These are phyloP conservation scores for Schizaphis graminum DNA, from an alignment of 2,888 invertebrate species.

Conservation along the genomic window DNA sequence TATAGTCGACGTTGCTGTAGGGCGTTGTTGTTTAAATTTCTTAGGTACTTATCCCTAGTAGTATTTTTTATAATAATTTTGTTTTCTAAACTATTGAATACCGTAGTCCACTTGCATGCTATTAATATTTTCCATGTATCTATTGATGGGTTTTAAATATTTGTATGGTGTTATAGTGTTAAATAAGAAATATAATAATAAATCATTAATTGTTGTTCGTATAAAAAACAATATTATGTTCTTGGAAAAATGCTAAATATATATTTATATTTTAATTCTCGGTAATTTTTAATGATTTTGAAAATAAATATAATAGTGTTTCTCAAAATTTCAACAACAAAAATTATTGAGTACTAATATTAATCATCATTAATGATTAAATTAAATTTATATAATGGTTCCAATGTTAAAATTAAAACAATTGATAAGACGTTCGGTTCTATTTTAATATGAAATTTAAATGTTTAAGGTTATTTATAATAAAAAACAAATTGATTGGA, in stretches of 20 bases:
- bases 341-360: not conserved
- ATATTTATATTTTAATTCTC: not conserved
- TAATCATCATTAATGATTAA: not conserved
- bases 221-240: not conserved
- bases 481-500: slow-evolving; percentile 7
- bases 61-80: not conserved
- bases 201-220: not conserved
- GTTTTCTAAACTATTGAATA: not conserved
- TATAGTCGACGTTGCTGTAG: not conserved
- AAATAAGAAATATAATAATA: not conserved
- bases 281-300: not conserved
- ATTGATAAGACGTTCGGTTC: not conserved
- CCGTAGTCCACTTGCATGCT: not conserved
- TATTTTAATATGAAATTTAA: slow-evolving; percentile 10
- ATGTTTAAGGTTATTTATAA: slow-evolving; percentile 1
- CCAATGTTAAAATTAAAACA: slow-evolving; percentile 23
- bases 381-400: slow-evolving; percentile 36
- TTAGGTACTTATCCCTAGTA: not conserved
- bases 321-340: not conserved
- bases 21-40: not conserved
- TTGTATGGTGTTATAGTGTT: not conserved
- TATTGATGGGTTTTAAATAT: not conserved
- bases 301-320: not conserved
- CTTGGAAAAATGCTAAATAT: not conserved
- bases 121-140: not conserved